Base-by-base conservation (phyloP, 2,113 vertebrate species). In the Colius striatus region DNA sequence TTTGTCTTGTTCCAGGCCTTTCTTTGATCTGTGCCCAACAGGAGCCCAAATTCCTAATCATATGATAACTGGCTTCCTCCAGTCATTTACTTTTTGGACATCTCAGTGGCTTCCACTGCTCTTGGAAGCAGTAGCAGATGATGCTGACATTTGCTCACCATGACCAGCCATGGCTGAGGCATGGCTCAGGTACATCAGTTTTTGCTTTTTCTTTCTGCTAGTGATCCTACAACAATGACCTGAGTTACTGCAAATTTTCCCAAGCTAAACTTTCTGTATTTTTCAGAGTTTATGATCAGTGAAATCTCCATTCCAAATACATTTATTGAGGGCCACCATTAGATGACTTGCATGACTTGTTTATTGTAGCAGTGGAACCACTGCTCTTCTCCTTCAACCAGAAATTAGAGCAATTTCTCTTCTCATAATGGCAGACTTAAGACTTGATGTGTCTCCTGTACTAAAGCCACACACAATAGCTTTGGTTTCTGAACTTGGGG, bases 1-100 rank as follows among this genome's bases (percentile, higher is more conserved):
- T 89, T 67, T 87, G 60, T 65, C 87, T 92, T 85, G 67, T 95
- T 96, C 82, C 81, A 90, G 74, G 87, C 74, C 94, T 92, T 73
- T 63, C 71, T 96, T 86, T 95, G 87, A 55, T 93, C 94, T 77
- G 48, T 57, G 72, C 82, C 90, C 75, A 94, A 94, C 0, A 88
- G 60, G 38, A 93, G 45, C 38, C 55, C 60, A 11, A 94, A 81
- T 6, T 70, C 70, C 62, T 67, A 25, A 84, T 92, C 60, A 22
- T 36, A 53, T 11, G 66, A 83, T 84, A 88, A 81, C 68, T 81
- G 87, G 72, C 67, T 94, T 94, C 67, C 82, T 91, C 75, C 4
- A 2, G 43, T 50, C 9, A 20, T 81, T 82, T 88, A 20, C 78
- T 82, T 90, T 34, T 30, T 93, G 90, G 72, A 55, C 60, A 53